Base-by-base conservation (phyloP, 2,797 vertebrate genomes). In the Syngnathus rostellatus region DNA sequence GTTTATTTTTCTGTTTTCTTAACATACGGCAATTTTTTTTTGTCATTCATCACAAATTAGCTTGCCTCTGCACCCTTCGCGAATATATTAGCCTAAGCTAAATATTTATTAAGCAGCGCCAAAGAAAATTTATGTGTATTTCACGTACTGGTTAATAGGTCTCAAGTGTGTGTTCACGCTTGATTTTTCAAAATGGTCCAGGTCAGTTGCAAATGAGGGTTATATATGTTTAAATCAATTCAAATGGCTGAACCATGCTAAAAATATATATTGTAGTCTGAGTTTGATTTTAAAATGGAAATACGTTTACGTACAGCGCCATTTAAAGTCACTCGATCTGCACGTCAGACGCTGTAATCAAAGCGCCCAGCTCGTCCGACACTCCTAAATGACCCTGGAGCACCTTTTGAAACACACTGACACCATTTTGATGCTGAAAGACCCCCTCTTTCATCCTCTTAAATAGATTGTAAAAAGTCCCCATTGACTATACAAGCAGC, bases 401-500 rank as follows among this genome's bases (percentile, higher is more conserved):
- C 80, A 71, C 80, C 83, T 87, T 62, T 83, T 82, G 81, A 85
- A 86, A 86, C 81, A 76, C 71, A 78, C 74, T 76, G 86, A 81
- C 81, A 84, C 76, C 53, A 63, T 77, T 77, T 82, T 84, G 72
- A 54, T 41, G 50, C 63, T 84, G 83, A 86, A 86, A 83, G 77
- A 74, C 84, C 79, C 31, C 82, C 67, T 77, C 84, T 82, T 87
- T 84, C 77, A 86, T 83, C 81, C 79, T 64, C 75, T 80, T 88
- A 85, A 90, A 88, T 74, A 83, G 81, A 82, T 82, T 82, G 81
- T 85, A 77, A 88, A 87, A 86, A 68, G 79, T 69, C 75, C 78
- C 83, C 78, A 87, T 87, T 86, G 81, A 89, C 86, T 84, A 80
- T 81, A 86, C 81, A 85, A 86, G 83, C 82, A 77, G 73, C 73